Evolutionary conservation across 1,140 invertebrate genomes (phyloP).

Genomic region (Gryon sp.): DNA sequence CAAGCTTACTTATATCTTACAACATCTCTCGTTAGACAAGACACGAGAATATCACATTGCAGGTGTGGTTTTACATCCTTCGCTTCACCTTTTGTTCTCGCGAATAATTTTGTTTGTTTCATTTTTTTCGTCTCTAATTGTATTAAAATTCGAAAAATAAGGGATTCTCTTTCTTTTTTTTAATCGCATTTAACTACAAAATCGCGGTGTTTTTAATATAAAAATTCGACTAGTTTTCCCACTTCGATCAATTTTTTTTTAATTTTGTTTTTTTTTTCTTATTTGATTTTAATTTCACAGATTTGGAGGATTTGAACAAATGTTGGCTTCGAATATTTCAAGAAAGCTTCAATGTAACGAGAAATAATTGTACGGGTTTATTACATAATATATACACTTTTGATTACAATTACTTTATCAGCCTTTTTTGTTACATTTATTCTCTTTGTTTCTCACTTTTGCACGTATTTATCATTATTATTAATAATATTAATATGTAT

Average conservation of each 20-base stretch:
- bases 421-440: slow-evolving; percentile 26
- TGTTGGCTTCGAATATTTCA: slow-evolving; percentile 42
- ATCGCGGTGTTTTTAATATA: neutral
- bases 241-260: slow-evolving; percentile 1
- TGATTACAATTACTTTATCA: slow-evolving; percentile 44
- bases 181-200: slow-evolving; percentile 1
- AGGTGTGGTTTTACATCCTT: slow-evolving; percentile 69
- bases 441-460: slow-evolving; percentile 12
- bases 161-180: slow-evolving; percentile 1
- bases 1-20: slow-evolving; percentile 74
- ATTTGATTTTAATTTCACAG: slow-evolving; percentile 1
- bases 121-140: no score
- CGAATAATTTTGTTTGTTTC: slow-evolving; percentile 21
- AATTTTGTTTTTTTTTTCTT: neutral
- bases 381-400: slow-evolving; percentile 23
- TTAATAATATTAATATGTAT: no score
- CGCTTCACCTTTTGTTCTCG: slow-evolving; percentile 42
- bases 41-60: slow-evolving; percentile 80
- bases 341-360: slow-evolving; percentile 22
- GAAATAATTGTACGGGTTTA: slow-evolving; percentile 10
- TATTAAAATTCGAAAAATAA: no score
- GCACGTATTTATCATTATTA: no score
- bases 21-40: slow-evolving; percentile 78
- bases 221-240: slow-evolving; percentile 25
- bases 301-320: slow-evolving; percentile 12